Evolutionary conservation across 1,140 invertebrate species (phyloP).

Genomic region (Micrasema minimum): DNA sequence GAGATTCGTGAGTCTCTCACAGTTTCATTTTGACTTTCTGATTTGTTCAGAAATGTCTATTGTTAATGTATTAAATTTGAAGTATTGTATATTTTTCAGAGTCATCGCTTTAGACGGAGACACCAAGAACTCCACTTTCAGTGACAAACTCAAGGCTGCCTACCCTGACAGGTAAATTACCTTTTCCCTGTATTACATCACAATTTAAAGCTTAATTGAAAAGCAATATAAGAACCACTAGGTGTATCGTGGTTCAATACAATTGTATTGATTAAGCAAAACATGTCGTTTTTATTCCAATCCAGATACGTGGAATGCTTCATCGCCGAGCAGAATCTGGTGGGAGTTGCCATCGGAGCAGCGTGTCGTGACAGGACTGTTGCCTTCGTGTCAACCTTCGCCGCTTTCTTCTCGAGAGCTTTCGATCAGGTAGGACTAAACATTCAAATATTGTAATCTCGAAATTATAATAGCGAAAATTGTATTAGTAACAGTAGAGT

Average conservation of each 20-base stretch:
- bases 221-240: no score
- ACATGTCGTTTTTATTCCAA: no score
- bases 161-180: slow-evolving; percentile 68
- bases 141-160: slow-evolving; percentile 88
- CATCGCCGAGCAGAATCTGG: slow-evolving; percentile 98
- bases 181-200: no score
- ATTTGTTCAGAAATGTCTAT: no score
- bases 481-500: no score
- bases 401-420: slow-evolving; percentile 95
- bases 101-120: slow-evolving; percentile 96
- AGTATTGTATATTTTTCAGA: slow-evolving; percentile 59
- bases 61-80: no score
- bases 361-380: slow-evolving; percentile 90
- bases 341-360: slow-evolving; percentile 94
- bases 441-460: background rate
- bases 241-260: no score
- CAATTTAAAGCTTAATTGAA: no score
- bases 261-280: no score
- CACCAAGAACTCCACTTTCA: slow-evolving; percentile 98
- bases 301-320: slow-evolving; percentile 94
- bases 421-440: slow-evolving; percentile 91
- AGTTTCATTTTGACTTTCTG: no score
- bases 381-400: slow-evolving; percentile 96
- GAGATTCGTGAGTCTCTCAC: no score
- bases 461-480: no score